These are phyloP conservation scores for Eueides isabella DNA, from an alignment of 1,140 invertebrate species.

Conservation along the genomic window DNA sequence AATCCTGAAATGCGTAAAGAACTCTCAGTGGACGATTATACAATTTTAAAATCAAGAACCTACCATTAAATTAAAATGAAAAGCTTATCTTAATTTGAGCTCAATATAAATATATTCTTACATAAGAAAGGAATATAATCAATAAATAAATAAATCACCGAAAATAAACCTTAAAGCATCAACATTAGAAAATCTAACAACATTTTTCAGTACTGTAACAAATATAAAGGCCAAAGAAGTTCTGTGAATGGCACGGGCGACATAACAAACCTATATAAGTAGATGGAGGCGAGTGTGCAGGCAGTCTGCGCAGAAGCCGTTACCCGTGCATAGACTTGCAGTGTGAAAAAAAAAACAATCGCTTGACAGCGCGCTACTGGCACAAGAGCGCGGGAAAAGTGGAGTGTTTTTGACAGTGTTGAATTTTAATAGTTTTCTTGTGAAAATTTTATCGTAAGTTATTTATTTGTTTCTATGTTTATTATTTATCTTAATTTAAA, in stretches of 20 bases:
- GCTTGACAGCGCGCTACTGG: background rate
- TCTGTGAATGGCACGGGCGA: constrained; percentile 41
- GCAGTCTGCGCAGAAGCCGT: constrained; percentile 50
- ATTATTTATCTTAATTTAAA: background rate
- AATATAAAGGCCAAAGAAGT: constrained; percentile 43
- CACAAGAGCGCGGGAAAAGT: constrained; percentile 38
- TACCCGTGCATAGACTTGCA: constrained; percentile 30
- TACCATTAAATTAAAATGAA: no score
- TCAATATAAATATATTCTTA: no score
- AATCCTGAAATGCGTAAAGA: no score
- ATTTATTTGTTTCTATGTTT: constrained; percentile 1
- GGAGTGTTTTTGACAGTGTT: constrained; percentile 8
- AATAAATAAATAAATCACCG: no score
- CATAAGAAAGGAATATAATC: no score
- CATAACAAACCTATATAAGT: constrained; percentile 60
- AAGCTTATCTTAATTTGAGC: no score
- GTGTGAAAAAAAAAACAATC: constrained; percentile 15
- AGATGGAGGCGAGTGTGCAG: constrained; percentile 44
- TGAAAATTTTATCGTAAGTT: constrained; percentile 15
- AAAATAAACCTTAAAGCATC: background rate
- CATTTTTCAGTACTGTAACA: constrained; percentile 21
- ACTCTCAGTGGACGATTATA: no score
- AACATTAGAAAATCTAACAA: constrained; percentile 1
- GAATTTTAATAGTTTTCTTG: background rate
- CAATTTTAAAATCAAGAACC: no score